Percentiles rank a stretch among this genome's conserved stretches.
Evolutionary conservation across 2,797 vertebrate genomes (phyloP).

Genomic region (Manis pentadactyla): DNA sequence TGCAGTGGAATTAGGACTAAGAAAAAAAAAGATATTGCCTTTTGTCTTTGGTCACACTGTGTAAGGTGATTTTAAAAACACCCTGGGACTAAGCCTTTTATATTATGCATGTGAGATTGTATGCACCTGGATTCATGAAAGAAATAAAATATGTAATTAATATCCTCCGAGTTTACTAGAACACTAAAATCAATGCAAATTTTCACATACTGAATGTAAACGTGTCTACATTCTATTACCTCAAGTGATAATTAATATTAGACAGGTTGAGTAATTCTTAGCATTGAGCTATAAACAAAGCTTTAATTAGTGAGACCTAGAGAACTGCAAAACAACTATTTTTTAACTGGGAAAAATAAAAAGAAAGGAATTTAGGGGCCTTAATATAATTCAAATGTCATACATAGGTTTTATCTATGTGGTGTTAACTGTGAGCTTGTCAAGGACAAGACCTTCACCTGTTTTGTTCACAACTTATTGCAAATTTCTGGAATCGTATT

Average conservation of each 20-base stretch:
- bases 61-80: background rate
- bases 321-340: background rate
- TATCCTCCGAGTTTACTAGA: background rate
- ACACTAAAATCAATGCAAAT: background rate
- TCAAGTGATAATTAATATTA: conserved; percentile 52
- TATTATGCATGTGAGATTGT: background rate
- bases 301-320: conserved; percentile 46
- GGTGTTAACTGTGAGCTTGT: background rate
- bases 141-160: background rate
- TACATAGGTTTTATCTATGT: background rate
- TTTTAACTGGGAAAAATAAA: background rate
- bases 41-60: background rate
- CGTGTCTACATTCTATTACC: background rate
- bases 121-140: background rate
- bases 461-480: background rate
- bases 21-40: background rate
- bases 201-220: background rate
- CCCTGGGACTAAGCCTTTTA: background rate
- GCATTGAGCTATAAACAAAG: background rate
- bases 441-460: background rate
- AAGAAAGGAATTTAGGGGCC: background rate
- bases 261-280: conserved; percentile 26
- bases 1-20: background rate
- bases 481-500: background rate
- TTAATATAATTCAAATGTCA: background rate